A percentile compares a stretch with the other conserved stretches of the same genome.
These are phyloP conservation scores for Drosophila percnosoma DNA, from an alignment of 2,888 invertebrate species.

Conservation along the genomic window DNA sequence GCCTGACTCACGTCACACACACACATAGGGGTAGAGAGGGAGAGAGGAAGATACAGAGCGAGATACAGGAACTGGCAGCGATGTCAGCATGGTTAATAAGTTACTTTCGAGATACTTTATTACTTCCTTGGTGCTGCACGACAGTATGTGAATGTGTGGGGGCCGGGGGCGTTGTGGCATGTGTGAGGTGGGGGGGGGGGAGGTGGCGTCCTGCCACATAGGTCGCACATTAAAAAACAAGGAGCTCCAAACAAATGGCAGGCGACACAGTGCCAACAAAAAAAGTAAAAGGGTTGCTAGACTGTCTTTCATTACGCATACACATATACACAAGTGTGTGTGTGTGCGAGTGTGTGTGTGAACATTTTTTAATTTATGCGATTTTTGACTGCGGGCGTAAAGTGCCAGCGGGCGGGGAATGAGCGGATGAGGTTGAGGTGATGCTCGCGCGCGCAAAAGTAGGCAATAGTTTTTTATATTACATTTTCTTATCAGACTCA, in stretches of 20 bases:
- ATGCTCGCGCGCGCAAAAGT: constrained; percentile 55
- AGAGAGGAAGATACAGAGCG: constrained; percentile 5
- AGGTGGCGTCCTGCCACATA: neutral
- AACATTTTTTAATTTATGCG: constrained; percentile 77
- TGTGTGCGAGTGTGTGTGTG: constrained; percentile 50
- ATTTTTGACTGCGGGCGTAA: constrained; percentile 64
- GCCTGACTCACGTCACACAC: constrained; percentile 17
- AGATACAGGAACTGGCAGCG: constrained; percentile 68
- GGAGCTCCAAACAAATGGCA: constrained; percentile 25
- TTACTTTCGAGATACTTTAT: constrained; percentile 81
- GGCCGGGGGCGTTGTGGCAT: neutral
- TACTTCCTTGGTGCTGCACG: constrained; percentile 74
- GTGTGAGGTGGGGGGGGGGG: neutral
- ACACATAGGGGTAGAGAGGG: constrained; percentile 16
- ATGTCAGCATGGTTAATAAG: constrained; percentile 81
- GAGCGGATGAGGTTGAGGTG: constrained; percentile 14
- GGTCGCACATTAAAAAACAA: constrained; percentile 41
- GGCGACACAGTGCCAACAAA: constrained; percentile 30
- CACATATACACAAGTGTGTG: constrained; percentile 13
- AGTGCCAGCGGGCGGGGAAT: constrained; percentile 5
- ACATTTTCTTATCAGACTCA: constrained; percentile 4
- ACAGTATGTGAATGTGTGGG: constrained; percentile 29
- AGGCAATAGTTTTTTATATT: constrained; percentile 59
- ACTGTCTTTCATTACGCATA: constrained; percentile 58
- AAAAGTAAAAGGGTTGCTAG: constrained; percentile 56